Base-by-base conservation (phyloP, 2,113 vertebrate genomes). In the Lipophrys pholis region DNA sequence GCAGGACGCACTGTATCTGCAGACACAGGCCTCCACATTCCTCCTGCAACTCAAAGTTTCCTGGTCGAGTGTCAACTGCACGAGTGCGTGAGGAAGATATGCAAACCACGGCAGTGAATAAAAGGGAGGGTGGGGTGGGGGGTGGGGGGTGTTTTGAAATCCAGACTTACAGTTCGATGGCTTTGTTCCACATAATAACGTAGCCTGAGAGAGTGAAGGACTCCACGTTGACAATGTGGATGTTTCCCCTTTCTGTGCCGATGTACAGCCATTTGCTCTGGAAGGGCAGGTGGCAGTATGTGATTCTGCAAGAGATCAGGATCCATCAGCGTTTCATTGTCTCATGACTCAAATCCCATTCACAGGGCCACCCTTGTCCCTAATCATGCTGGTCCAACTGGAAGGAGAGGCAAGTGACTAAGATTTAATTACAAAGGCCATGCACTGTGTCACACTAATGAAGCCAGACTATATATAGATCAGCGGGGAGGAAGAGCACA, bases 121-220 rank as follows among this genome's bases (percentile, higher is more conserved):
- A 39, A 62, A 15, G 39, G 43, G 9, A 12, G 35, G 11, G 36
- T 11, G 30, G 15, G 17, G 7, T 6, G 3, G 14, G 30, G 15
- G 12, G 7, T 11, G 10, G 5, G 16, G n/a, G 51, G 7, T 38
- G 48, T 48, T 46, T 53, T n/a, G n/a, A 68, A 69, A 43, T 5
- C 17, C 43, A 65, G 46, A 96, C 98, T 99, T 87, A 99, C 98
- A 99, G 94, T 95, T 99, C 97, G 78, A 99, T 99, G 96, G 98
- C 98, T 98, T 99, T 99, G 95, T 99, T 99, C 98, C 98, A 99
- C 98, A 99, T 99, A 93, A 99, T 98, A 91, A 99, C 97, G 69
- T 99, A 99, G 95, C 98, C 98, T 94, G 98, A 99, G 95, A 99
- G 98, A 62, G 96, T 95, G 93, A 99, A 99, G 93, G 96, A 97